Percentiles rank a stretch among this genome's conserved stretches.
Evolutionary conservation across 2,888 invertebrate genomes (phyloP).

Genomic region (Xestia xanthographa): DNA sequence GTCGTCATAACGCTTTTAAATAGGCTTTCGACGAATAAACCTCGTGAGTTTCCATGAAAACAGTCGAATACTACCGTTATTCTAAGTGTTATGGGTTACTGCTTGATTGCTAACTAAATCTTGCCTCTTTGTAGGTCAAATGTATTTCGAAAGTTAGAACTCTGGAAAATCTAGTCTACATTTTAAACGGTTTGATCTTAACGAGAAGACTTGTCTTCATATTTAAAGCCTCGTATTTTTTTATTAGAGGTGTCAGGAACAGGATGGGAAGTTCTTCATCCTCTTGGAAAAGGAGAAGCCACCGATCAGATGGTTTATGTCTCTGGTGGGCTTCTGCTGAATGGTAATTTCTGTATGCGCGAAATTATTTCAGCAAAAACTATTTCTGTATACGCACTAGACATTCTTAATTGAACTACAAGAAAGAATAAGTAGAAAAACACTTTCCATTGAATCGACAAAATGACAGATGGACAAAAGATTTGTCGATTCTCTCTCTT

Average conservation of each 20-base stretch:
- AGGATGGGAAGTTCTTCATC: neutral
- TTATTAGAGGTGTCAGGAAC: neutral
- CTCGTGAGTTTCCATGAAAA: slow-evolving; percentile 9
- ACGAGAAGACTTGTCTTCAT: slow-evolving; percentile 26
- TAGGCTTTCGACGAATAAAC: neutral
- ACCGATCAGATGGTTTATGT: neutral
- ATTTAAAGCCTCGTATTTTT: slow-evolving; percentile 27
- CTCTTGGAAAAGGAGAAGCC: neutral
- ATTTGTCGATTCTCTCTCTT: too few relatives aligned
- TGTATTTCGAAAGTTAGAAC: slow-evolving; percentile 50
- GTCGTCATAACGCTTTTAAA: slow-evolving; percentile 25
- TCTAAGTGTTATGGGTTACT: slow-evolving; percentile 37
- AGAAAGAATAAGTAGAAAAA: neutral
- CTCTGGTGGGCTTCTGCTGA: neutral
- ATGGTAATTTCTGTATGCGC: neutral
- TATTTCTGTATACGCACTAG: neutral
- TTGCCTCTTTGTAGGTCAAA: slow-evolving; percentile 22
- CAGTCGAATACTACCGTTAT: slow-evolving; percentile 30
- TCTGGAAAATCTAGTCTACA: slow-evolving; percentile 64
- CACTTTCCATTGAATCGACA: neutral
- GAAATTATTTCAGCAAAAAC: neutral
- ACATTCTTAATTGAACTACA: neutral
- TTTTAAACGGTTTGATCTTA: slow-evolving; percentile 57
- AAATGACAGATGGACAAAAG: too few relatives aligned
- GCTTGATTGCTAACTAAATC: slow-evolving; percentile 34